A percentile compares a stretch with the other conserved stretches of the same genome.
These are phyloP conservation scores for Phorcus lineatus DNA, from an alignment of 2,888 invertebrate genomes.

Conservation along the genomic window DNA sequence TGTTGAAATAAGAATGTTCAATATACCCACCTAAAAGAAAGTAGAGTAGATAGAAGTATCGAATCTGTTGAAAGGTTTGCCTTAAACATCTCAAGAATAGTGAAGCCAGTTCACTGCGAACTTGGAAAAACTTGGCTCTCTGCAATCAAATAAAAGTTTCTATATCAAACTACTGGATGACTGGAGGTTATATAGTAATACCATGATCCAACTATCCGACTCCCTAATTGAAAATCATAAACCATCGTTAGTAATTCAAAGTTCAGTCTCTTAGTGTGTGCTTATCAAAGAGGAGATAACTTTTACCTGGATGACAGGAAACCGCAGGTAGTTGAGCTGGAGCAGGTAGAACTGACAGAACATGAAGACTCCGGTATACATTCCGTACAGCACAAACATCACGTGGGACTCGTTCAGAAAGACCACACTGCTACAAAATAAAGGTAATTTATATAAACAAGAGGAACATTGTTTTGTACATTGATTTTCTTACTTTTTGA, in stretches of 20 bases:
- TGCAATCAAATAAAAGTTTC: slow-evolving; percentile 34
- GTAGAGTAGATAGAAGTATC: slow-evolving; percentile 63
- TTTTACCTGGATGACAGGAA: slow-evolving; percentile 66
- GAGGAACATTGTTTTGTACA: no score
- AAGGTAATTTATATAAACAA: neutral
- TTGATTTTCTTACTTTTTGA: no score
- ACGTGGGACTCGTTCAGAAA: slow-evolving; percentile 67
- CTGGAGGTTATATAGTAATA: no score
- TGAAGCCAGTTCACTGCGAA: slow-evolving; percentile 49
- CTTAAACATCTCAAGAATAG: slow-evolving; percentile 45
- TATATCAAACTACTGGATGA: no score
- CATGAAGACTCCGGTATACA: slow-evolving; percentile 58
- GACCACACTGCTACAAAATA: neutral
- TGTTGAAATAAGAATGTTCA: no score
- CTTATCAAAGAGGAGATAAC: neutral
- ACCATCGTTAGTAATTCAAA: no score
- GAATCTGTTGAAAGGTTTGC: slow-evolving; percentile 53
- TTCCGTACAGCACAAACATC: slow-evolving; percentile 66
- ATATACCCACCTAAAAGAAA: slow-evolving; percentile 65
- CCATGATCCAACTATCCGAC: no score
- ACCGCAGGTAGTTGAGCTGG: slow-evolving; percentile 60
- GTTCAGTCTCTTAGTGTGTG: no score
- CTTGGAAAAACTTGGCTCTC: slow-evolving; percentile 68
- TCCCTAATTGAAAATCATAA: no score
- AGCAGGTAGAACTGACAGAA: slow-evolving; percentile 52